Conservation (phyloP, 2,797 vertebrate genomes). For the Sebastes reedi region DNA sequence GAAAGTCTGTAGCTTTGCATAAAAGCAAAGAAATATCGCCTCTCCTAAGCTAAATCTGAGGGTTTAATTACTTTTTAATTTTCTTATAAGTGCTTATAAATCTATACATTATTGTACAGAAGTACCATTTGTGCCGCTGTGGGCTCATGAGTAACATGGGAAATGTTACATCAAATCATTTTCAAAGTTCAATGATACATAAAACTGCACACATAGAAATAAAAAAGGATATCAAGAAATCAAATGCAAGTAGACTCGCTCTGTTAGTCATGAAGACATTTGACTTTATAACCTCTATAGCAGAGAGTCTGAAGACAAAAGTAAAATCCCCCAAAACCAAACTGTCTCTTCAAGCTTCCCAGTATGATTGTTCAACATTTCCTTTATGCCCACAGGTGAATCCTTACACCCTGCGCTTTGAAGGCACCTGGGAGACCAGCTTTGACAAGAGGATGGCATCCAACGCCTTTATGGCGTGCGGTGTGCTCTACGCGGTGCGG, state of each 20-base stretch:
- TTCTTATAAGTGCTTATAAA: constrained; percentile 20
- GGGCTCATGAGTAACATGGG: neutral
- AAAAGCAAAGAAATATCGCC: constrained; percentile 3
- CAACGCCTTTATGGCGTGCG: constrained; percentile 97
- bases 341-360: neutral
- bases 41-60: neutral
- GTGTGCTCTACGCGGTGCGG: constrained; percentile 92
- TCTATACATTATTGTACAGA: constrained; percentile 21
- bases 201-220: neutral
- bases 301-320: neutral
- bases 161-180: neutral
- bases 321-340: neutral
- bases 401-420: constrained; percentile 94
- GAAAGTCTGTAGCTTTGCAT: constrained; percentile 16
- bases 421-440: constrained; percentile 94
- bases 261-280: neutral
- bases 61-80: constrained; percentile 44
- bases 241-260: neutral
- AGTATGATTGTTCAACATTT: neutral
- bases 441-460: constrained; percentile 95
- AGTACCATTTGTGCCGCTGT: neutral
- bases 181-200: neutral
- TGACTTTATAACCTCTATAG: neutral
- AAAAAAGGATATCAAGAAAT: neutral
- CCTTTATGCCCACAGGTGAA: constrained; percentile 80